Evolutionary conservation across 1,140 invertebrate genomes (phyloP).

Genomic region (Archegozetes longisetosus): DNA sequence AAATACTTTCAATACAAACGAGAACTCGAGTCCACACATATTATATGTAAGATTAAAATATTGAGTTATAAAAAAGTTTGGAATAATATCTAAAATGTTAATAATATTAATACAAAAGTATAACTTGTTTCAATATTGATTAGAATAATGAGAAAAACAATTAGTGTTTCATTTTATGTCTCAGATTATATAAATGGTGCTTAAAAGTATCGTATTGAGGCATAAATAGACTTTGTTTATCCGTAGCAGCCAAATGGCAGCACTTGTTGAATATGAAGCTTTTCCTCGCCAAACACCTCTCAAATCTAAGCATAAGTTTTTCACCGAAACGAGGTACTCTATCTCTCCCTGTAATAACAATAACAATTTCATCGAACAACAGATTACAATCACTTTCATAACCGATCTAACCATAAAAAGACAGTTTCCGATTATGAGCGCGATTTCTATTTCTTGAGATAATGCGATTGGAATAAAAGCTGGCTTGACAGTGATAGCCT

Average conservation of each 20-base stretch:
- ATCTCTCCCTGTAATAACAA: constrained; percentile 4
- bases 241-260: constrained; percentile 21
- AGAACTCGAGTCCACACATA: too few relatives aligned
- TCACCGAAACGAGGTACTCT: constrained; percentile 16
- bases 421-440: constrained; percentile 23
- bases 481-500: constrained; percentile 25
- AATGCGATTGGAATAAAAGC: constrained; percentile 23
- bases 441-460: constrained; percentile 23
- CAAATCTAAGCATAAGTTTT: constrained; percentile 23
- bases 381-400: too few relatives aligned
- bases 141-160: too few relatives aligned
- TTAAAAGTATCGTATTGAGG: constrained; percentile 14
- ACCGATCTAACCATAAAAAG: constrained; percentile 20
- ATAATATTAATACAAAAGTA: too few relatives aligned
- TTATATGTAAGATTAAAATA: too few relatives aligned
- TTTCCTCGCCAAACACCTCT: constrained; percentile 20
- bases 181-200: constrained; percentile 11
- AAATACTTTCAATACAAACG: too few relatives aligned
- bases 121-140: too few relatives aligned
- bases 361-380: not conserved
- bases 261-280: constrained; percentile 24
- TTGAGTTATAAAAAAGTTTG: too few relatives aligned
- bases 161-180: constrained; percentile 10
- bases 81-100: too few relatives aligned
- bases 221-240: constrained; percentile 5